Conservation (phyloP, 1,140 invertebrate genomes). For the Drosophila willistoni region DNA sequence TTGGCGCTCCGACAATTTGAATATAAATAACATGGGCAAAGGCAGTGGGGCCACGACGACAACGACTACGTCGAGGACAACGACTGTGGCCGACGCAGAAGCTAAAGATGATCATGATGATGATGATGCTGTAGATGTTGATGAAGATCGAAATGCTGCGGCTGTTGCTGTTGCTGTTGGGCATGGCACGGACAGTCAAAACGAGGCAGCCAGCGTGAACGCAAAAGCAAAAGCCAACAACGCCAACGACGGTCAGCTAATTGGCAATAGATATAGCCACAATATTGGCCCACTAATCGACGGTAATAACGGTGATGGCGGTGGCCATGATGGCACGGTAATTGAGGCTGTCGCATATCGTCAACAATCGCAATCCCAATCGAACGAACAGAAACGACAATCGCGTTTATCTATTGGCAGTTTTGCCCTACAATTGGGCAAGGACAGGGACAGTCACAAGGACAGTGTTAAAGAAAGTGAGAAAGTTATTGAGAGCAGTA, state of each 20-base stretch:
- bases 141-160: conserved; percentile 66
- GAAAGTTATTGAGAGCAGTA: conserved; percentile 11
- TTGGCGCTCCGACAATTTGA: conserved; percentile 63
- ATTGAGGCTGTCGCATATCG: conserved; percentile 31
- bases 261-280: conserved; percentile 52
- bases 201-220: conserved; percentile 70
- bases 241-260: conserved; percentile 52
- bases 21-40: conserved; percentile 74
- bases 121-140: conserved; percentile 45
- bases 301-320: conserved; percentile 15
- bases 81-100: conserved; percentile 23
- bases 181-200: conserved; percentile 65
- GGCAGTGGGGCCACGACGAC: conserved; percentile 37
- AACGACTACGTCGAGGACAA: conserved; percentile 38
- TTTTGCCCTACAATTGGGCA: conserved; percentile 35
- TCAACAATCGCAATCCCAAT: conserved; percentile 33
- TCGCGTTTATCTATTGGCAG: conserved; percentile 60
- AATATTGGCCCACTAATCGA: conserved; percentile 48
- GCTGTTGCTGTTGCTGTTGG: conserved; percentile 46
- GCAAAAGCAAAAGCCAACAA: conserved; percentile 55
- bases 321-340: conserved; percentile 22
- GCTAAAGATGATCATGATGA: background rate
- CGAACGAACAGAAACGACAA: conserved; percentile 62
- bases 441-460: background rate
- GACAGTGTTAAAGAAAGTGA: conserved; percentile 17